These are phyloP conservation scores for Cecidostiba fungosa DNA, from an alignment of 2,888 invertebrate genomes.

Conservation along the genomic window DNA sequence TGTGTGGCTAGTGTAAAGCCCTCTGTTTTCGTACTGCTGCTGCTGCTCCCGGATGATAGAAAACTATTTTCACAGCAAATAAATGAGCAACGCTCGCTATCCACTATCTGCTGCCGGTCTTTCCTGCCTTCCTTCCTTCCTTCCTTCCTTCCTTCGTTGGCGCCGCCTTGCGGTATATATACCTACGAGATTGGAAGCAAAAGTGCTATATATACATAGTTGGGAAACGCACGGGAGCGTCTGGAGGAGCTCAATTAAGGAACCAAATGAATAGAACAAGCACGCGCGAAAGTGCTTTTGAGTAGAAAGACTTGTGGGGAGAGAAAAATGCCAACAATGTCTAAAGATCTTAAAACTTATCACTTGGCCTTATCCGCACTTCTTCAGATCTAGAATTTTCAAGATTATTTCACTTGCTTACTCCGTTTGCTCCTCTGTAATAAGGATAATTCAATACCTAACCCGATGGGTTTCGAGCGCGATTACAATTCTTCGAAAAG, in stretches of 20 bases:
- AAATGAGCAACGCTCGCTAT: slow-evolving; percentile 29
- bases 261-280: slow-evolving; percentile 66
- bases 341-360: neutral
- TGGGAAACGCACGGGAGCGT: slow-evolving; percentile 60
- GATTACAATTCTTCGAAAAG: neutral
- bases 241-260: slow-evolving; percentile 71
- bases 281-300: slow-evolving; percentile 37
- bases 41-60: neutral
- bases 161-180: neutral
- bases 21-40: neutral
- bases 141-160: neutral
- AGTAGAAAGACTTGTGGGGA: neutral
- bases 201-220: slow-evolving; percentile 16
- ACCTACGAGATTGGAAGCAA: slow-evolving; percentile 44
- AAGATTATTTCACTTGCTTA: neutral
- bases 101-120: too few relatives aligned
- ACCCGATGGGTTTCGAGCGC: too few relatives aligned
- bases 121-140: neutral
- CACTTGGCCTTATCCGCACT: neutral
- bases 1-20: neutral
- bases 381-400: neutral
- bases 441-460: neutral
- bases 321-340: slow-evolving; percentile 50
- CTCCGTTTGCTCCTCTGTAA: neutral
- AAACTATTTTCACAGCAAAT: slow-evolving; percentile 58